phyloP scores from a whole-genome alignment of 2,888 invertebrate genomes.

The Apodemia mormo region DNA sequence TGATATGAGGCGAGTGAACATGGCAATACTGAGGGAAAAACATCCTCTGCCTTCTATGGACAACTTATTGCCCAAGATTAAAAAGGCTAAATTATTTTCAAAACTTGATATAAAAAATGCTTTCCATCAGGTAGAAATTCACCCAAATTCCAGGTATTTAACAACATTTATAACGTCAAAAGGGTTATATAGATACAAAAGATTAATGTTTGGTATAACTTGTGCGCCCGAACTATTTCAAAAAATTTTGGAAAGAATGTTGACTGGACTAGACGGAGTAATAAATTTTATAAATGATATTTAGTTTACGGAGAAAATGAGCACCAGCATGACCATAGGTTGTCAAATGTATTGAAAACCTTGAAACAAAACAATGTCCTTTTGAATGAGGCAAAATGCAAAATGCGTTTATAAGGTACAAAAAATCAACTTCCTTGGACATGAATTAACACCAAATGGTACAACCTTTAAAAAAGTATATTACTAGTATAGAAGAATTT shows the following conservation, averaged over 20 bases:
- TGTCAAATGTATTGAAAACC: slow-evolving; percentile 30
- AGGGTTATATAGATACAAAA: not conserved
- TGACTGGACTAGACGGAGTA: not conserved
- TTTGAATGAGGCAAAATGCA: slow-evolving; percentile 33
- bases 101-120: slow-evolving; percentile 40
- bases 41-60: slow-evolving; percentile 44
- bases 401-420: slow-evolving; percentile 30
- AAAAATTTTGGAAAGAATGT: slow-evolving; percentile 9
- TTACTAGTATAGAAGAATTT: slow-evolving; percentile 28
- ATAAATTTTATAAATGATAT: slow-evolving; percentile 13
- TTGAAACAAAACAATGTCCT: slow-evolving; percentile 35
- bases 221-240: slow-evolving; percentile 21
- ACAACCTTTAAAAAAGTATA: slow-evolving; percentile 37
- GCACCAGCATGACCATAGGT: slow-evolving; percentile 27
- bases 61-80: slow-evolving; percentile 38
- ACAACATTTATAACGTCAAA: slow-evolving; percentile 7
- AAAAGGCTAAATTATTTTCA: slow-evolving; percentile 37
- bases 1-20: slow-evolving; percentile 44
- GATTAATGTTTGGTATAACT: slow-evolving; percentile 10
- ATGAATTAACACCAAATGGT: slow-evolving; percentile 33
- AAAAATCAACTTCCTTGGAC: slow-evolving; percentile 35
- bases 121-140: slow-evolving; percentile 37
- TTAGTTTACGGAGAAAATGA: slow-evolving; percentile 23
- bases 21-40: slow-evolving; percentile 41
- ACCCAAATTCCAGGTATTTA: not conserved